phyloP scores from a whole-genome alignment of 2,888 invertebrate genomes.

The Scaptomyza cyrtandrae region DNA sequence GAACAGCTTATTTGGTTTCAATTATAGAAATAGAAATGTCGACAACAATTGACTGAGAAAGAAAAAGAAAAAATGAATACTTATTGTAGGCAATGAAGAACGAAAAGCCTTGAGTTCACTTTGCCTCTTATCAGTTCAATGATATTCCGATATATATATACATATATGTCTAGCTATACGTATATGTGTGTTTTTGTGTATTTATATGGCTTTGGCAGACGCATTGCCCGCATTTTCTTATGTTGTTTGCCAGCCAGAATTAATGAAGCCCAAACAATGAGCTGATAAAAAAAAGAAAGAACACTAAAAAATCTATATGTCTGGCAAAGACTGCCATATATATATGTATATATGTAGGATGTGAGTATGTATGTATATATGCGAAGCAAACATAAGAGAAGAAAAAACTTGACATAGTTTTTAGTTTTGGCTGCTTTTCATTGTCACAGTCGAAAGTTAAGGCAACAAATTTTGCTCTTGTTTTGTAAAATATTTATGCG shows the following conservation, averaged over 20 bases:
- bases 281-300: conserved; percentile 47
- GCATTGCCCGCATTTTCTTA: conserved; percentile 52
- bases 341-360: too few species aligned
- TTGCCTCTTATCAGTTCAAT: conserved; percentile 69
- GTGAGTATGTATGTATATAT: too few species aligned
- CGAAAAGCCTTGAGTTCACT: conserved; percentile 63
- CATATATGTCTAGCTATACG: background rate
- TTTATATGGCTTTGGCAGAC: conserved; percentile 42
- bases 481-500: background rate
- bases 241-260: conserved; percentile 34
- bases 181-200: conserved; percentile 12
- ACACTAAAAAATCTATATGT: background rate
- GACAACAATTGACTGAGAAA: conserved; percentile 20
- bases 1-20: conserved; percentile 48
- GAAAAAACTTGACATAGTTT: conserved; percentile 53
- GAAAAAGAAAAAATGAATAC: conserved; percentile 7
- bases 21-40: conserved; percentile 46
- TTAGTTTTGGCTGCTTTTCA: conserved; percentile 10
- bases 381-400: background rate
- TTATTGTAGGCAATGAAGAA: background rate
- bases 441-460: conserved; percentile 6
- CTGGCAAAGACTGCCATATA: too few species aligned
- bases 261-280: conserved; percentile 55
- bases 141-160: conserved; percentile 35
- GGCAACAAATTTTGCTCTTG: too few species aligned